Evolutionary conservation across 2,797 vertebrate species (phyloP), one percentile per base, ranked within the genome.

Genomic region (Sebastes reedi): DNA sequence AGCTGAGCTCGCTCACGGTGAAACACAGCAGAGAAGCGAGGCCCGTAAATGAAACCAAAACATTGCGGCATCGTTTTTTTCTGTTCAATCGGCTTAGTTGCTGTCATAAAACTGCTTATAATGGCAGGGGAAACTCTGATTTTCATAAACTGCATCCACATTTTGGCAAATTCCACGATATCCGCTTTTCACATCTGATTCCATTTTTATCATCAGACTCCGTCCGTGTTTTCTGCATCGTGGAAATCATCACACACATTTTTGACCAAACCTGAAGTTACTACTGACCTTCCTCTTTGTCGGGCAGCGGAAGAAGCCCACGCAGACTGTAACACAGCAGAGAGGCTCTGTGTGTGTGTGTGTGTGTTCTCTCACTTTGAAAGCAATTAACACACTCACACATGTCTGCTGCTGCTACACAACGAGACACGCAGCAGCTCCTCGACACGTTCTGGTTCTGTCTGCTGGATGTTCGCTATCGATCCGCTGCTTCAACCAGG

Each of bases 281-380:
- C 32, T 85, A 25, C 67, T 62, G 81, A 82, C 55, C 80, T 58
- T 74, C 32, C 30, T 7, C 30, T 74, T 83, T 75, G 76, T 75
- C 34, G 8, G 25, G 56, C 67, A 52, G 65, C 54, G 32, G 61
- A 77, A 79, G 60, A 60, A 56, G 36, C 72, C 82, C 71, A 73
- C 64, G 5, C 72, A 56, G 58, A 50, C 77, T 67, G 34, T 67
- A 50, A 34, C 80, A 68, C 52, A 77, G 64, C 81, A 69, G 12
- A 66, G 76, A 39, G 36, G 12, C 36, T 36, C 0, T 36, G 32
- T 34, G 36, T 9, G 77, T 29, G 55, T 67, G 20, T 61, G 36
- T 25, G 66, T 4, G 74, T 74, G 36, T 39, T 39, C 36, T 39
- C 36, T 39, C 36, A 3, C 36, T 39, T 79, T 52, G 25, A 67